Evolutionary conservation across 1,140 invertebrate species (phyloP).

Genomic region (Lepidurus apus): DNA sequence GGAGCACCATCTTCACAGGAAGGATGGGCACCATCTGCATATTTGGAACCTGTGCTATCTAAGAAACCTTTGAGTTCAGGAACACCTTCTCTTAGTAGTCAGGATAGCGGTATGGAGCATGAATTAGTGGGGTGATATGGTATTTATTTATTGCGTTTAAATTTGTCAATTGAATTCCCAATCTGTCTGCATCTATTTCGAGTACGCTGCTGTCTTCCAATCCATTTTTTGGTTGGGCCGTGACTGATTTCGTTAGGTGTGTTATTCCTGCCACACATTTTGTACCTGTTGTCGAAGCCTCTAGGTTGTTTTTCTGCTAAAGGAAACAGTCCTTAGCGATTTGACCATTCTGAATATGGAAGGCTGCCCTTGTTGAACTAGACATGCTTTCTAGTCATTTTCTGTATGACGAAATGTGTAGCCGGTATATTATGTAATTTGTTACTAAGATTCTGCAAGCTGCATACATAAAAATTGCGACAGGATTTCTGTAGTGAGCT

Average conservation of each 20-base stretch:
- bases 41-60: slow-evolving; percentile 66
- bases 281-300: slow-evolving; percentile 8
- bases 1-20: slow-evolving; percentile 53
- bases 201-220: slow-evolving; percentile 1
- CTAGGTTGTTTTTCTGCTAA: background rate
- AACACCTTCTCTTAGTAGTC: slow-evolving; percentile 47
- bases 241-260: background rate
- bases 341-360: background rate
- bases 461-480: too few species aligned
- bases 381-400: slow-evolving; percentile 8
- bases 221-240: slow-evolving; percentile 2
- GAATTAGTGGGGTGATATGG: slow-evolving; percentile 4
- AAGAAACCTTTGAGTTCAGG: slow-evolving; percentile 36
- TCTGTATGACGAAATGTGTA: background rate
- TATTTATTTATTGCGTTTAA: background rate
- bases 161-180: background rate
- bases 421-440: background rate
- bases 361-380: slow-evolving; percentile 3
- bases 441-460: background rate
- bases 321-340: background rate
- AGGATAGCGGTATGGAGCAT: slow-evolving; percentile 41
- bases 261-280: slow-evolving; percentile 8
- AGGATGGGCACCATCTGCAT: slow-evolving; percentile 91
- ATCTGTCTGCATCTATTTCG: background rate
- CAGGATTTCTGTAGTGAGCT: too few species aligned